phyloP scores from a whole-genome alignment of 2,888 invertebrate species.

The Nemurella pictetii region DNA sequence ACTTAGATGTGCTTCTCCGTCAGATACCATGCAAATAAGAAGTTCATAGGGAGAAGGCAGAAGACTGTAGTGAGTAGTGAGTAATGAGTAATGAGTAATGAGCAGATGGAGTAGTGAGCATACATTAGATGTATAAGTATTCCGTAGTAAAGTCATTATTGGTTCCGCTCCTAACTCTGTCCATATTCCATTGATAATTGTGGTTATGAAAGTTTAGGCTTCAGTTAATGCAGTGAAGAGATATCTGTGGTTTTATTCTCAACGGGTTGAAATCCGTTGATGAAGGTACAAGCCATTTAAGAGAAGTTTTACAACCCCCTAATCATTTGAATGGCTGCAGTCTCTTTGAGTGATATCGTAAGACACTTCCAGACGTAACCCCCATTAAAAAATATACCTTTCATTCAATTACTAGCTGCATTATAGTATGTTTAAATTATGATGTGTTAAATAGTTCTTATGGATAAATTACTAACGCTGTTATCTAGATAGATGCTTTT shows the following conservation, averaged over 20 bases:
- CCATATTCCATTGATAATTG: not conserved
- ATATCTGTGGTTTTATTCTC: not conserved
- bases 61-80: too few species aligned
- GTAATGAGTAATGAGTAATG: too few species aligned
- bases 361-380: conserved; percentile 19
- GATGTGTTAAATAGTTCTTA: not conserved
- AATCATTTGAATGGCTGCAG: not conserved
- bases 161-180: too few species aligned
- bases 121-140: too few species aligned
- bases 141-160: too few species aligned
- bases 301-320: not conserved
- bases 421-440: not conserved
- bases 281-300: not conserved
- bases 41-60: too few species aligned
- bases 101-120: too few species aligned
- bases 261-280: not conserved
- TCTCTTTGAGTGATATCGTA: conserved; percentile 9
- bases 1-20: conserved; percentile 52
- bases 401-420: not conserved
- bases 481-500: not conserved
- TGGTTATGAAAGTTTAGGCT: not conserved
- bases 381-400: not conserved
- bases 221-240: not conserved
- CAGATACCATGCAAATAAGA: conserved; percentile 45
- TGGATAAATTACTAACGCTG: not conserved